Base-by-base conservation (phyloP, 2,113 vertebrate genomes). In the Ciconia maguari region DNA sequence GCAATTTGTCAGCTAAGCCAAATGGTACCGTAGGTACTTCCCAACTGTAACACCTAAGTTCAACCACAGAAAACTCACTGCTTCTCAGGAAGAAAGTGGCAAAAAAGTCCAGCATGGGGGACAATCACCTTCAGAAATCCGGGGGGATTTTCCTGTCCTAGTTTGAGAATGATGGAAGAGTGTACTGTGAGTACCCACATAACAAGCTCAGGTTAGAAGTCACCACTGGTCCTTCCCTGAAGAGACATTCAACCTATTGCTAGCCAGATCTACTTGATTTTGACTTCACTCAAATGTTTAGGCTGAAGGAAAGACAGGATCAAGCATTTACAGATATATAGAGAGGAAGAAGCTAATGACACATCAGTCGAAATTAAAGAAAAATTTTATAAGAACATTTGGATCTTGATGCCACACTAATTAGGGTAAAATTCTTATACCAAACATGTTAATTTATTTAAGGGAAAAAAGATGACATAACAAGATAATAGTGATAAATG, bases 341-440 rank as follows among this genome's bases (percentile, higher is more conserved):
- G 10, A 60, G 18, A 52, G 7, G 16, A 77, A 78, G 7, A 52
- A 71, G 13, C 3, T 58, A 70, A 69, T 0, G 1, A 3, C 7
- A 34, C 11, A 54, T 54, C 4, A 64, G 57, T 62, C 6, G 25
- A 86, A 64, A 83, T 41, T 7, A 66, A 24, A 49, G 7, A 48
- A 65, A 87, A 92, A 38, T 8, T 5, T 62, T 49, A 27, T 54
- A 42, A 78, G 12, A 49, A 46, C 16, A 38, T 17, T 81, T 93
- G 2, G 22, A 75, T 38, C 46, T 82, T 64, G 20, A 18, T 26
- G 8, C 6, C 11, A 55, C 13, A 27, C 0, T 4, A 89, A 72
- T 91, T 57, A 44, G 61, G 29, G 26, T 42, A 86, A 71, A 55
- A 36, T 44, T 76, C 15, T 66, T 52, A 46, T 44, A 24, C 3